These are phyloP conservation scores for Tragulus kanchil DNA, from an alignment of 2,113 vertebrate genomes.

Conservation along the genomic window DNA sequence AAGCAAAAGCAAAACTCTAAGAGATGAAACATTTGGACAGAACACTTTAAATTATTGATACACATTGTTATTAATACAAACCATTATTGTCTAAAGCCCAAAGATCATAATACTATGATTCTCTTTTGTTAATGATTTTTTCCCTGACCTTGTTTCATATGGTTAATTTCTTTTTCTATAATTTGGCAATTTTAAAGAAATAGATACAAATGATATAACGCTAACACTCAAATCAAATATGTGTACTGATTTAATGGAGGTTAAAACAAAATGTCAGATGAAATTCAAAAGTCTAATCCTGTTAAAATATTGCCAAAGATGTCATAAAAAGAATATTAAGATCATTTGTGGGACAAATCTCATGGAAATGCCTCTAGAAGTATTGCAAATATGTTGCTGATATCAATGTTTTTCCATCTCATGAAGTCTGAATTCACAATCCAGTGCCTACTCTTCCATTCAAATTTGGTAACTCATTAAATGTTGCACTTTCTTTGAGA, in stretches of 20 bases:
- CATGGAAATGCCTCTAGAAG: neutral
- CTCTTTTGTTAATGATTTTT: constrained; percentile 43
- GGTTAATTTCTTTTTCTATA: constrained; percentile 12
- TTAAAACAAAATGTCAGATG: neutral
- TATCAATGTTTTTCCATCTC: constrained; percentile 13
- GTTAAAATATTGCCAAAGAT: constrained; percentile 9
- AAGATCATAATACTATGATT: neutral
- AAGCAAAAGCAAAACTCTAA: neutral
- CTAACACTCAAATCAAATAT: neutral
- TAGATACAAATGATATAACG: neutral
- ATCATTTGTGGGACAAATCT: neutral
- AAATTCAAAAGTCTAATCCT: constrained; percentile 4
- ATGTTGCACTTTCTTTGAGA: neutral
- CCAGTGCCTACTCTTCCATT: neutral
- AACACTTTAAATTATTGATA: neutral
- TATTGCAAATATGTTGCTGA: neutral
- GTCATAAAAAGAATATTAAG: constrained; percentile 9
- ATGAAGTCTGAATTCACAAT: neutral
- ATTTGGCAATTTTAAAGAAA: constrained; percentile 9
- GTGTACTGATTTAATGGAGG: neutral
- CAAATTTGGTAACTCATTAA: constrained; percentile 6
- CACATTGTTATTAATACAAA: neutral
- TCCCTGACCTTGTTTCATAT: neutral
- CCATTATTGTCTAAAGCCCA: neutral
- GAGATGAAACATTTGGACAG: neutral